Conservation (phyloP, 1,140 invertebrate genomes). For the Sycophaga agraensis region DNA sequence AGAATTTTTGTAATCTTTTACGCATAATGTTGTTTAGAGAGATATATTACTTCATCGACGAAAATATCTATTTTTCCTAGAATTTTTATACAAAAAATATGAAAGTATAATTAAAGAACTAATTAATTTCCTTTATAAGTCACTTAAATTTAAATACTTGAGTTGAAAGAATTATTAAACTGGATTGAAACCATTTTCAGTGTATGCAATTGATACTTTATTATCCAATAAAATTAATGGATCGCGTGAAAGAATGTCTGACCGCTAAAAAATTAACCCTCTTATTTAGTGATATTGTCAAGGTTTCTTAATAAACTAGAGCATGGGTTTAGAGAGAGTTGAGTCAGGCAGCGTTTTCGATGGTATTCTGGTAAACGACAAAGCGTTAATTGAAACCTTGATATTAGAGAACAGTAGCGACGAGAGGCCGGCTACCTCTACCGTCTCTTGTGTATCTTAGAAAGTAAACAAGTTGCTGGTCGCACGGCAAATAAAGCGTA, state of each 20-base stretch:
- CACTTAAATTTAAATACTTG: neutral
- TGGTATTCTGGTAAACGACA: conserved; percentile 1
- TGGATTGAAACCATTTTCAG: neutral
- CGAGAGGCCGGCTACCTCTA: neutral
- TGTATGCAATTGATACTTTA: neutral
- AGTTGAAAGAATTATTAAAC: neutral
- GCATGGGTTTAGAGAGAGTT: neutral
- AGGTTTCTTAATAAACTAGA: neutral
- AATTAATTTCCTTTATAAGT: too few species aligned
- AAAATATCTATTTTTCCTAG: neutral
- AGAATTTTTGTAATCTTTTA: neutral
- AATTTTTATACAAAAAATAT: too few species aligned
- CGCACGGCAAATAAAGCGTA: conserved; percentile 23
- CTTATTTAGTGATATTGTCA: neutral
- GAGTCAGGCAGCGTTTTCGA: neutral
- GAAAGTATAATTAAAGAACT: too few species aligned
- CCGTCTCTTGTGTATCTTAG: conserved; percentile 25
- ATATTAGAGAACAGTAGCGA: conserved; percentile 20
- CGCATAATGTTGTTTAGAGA: neutral
- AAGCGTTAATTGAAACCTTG: conserved; percentile 27
- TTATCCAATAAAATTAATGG: neutral
- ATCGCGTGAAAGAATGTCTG: too few species aligned
- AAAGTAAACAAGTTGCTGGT: conserved; percentile 26
- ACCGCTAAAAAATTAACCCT: neutral
- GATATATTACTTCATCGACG: neutral